A percentile compares a stretch with the other conserved stretches of the same genome.
These are phyloP conservation scores for Ochotona curzoniae DNA, from an alignment of 2,113 vertebrate species.

Conservation along the genomic window DNA sequence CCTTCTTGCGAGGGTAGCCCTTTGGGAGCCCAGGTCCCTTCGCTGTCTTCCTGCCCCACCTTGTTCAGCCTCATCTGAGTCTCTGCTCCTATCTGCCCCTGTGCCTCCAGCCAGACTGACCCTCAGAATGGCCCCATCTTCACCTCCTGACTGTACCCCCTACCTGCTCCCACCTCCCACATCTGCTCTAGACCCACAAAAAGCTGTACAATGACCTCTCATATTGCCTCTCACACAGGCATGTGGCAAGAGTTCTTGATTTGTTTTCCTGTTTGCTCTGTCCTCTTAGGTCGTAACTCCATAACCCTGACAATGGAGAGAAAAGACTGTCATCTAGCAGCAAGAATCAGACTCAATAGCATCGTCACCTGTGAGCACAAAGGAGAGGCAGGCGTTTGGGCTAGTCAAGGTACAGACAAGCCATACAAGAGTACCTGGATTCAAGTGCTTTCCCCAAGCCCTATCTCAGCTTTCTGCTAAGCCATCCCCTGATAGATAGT, in stretches of 20 bases:
- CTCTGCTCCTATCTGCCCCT: neutral
- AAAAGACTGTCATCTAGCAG: neutral
- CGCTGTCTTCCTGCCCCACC: neutral
- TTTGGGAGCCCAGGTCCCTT: neutral
- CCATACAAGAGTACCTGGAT: too few species aligned
- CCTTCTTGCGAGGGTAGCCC: neutral
- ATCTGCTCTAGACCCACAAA: slow-evolving; percentile 7
- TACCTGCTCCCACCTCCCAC: neutral
- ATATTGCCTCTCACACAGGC: neutral
- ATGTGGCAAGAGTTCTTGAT: neutral
- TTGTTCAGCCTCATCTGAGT: neutral
- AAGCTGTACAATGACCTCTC: neutral
- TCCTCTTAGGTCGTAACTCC: neutral
- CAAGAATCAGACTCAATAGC: neutral
- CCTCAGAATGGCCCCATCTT: neutral
- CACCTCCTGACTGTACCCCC: neutral
- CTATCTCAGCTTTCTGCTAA: too few species aligned
- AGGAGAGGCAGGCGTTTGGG: neutral
- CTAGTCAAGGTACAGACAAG: too few species aligned
- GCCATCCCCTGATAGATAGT: too few species aligned
- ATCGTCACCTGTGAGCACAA: neutral
- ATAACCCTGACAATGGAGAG: neutral
- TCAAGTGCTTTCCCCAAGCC: too few species aligned
- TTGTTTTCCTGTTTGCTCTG: neutral
- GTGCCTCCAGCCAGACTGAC: neutral